Evolutionary conservation across 2,113 vertebrate genomes (phyloP), one percentile per base, ranked within the genome.

Genomic region (Heterotis niloticus): DNA sequence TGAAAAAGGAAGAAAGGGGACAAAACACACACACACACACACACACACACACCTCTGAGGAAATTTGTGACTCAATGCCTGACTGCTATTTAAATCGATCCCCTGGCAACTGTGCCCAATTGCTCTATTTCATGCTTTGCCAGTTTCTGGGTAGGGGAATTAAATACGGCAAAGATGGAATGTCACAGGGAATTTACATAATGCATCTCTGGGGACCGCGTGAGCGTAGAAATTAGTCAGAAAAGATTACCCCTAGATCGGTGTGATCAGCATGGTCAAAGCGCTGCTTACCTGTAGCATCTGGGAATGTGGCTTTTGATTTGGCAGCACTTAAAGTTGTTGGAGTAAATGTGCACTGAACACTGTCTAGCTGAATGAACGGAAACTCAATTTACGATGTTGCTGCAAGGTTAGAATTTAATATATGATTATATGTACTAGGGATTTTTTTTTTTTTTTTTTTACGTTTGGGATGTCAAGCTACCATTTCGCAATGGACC

Each of bases 101-200:
- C 82, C 82, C 60, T 75, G 82, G 86, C 75, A 67, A 80, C 83
- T 77, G 66, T 72, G 64, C 26, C 77, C 78, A 2, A 83, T 82
- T 78, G 67, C 78, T 64, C 78, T 80, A 89, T 91, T 92, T 90
- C 88, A 90, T 89, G 89, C 86, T 88, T 88, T 90, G 88, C 87
- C 90, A 86, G 85, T 76, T 89, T 81, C 80, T 74, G 80, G 85
- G 89, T 86, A 83, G 87, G 88, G 81, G 86, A 79, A 85, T 85
- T 88, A 66, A 82, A 77, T 75, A 80, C 52, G 77, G 80, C 81
- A 57, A 56, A 0, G 28, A 77, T 81, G 80, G 82, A 79, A 80
- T 26, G 10, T 75, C 65, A 28, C 74, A 29, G 81, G 80, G 80
- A 81, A 70, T 64, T 71, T 79, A 81, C 85, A 86, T 81, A 79